phyloP scores from a whole-genome alignment of 2,797 vertebrate genomes.

The Karalla daura region DNA sequence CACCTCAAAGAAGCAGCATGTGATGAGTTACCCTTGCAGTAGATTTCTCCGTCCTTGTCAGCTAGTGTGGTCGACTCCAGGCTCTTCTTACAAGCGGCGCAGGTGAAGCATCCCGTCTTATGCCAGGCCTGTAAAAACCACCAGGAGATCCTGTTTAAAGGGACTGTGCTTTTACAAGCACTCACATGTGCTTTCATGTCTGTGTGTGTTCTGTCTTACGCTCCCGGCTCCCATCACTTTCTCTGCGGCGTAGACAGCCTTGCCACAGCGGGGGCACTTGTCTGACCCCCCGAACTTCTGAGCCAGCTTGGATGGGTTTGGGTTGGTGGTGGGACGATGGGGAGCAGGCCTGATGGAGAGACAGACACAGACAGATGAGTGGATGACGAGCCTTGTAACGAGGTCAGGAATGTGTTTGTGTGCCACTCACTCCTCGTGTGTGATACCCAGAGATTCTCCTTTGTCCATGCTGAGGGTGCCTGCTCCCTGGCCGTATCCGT shows the following conservation, averaged over 20 bases:
- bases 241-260: conserved; percentile 92
- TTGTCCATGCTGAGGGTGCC: conserved; percentile 93
- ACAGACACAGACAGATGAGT: neutral
- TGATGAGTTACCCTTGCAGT: conserved; percentile 79
- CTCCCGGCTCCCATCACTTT: conserved; percentile 94
- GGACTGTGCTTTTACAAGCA: neutral
- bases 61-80: conserved; percentile 94
- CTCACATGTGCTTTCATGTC: neutral
- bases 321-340: conserved; percentile 89
- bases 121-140: conserved; percentile 91
- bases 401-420: neutral
- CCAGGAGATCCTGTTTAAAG: neutral
- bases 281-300: conserved; percentile 90
- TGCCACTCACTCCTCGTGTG: conserved; percentile 86
- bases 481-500: conserved; percentile 92
- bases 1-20: too few species aligned
- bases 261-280: conserved; percentile 90
- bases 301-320: conserved; percentile 88
- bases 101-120: conserved; percentile 92
- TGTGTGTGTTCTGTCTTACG: conserved; percentile 78
- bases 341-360: conserved; percentile 70
- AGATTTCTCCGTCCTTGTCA: conserved; percentile 93
- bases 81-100: conserved; percentile 91
- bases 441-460: conserved; percentile 92
- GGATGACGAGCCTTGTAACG: neutral